phyloP scores from a whole-genome alignment of 2,888 invertebrate genomes.

The Argyra leucocephala region DNA sequence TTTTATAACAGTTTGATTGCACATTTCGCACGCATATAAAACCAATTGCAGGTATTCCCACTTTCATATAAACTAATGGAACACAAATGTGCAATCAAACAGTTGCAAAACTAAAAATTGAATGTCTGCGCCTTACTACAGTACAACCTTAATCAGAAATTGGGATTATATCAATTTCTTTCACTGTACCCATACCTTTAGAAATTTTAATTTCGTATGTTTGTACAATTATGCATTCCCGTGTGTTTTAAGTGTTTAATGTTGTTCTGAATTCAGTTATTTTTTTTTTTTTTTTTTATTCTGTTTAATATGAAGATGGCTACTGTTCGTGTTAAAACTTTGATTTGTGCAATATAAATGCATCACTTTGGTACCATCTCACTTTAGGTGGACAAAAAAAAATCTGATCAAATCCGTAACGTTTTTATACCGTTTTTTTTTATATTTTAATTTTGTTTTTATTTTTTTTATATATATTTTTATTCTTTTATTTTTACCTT shows the following conservation, averaged over 20 bases:
- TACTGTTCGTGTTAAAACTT: neutral
- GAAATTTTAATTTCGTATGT: too few relatives aligned
- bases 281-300: neutral
- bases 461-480: neutral
- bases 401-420: neutral
- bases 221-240: neutral
- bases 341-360: slow-evolving; percentile 6
- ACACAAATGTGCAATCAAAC: too few relatives aligned
- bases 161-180: too few relatives aligned
- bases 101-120: too few relatives aligned
- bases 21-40: too few relatives aligned
- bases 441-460: neutral
- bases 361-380: neutral
- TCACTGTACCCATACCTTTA: too few relatives aligned
- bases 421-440: neutral
- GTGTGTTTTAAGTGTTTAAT: neutral
- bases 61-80: too few relatives aligned
- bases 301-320: neutral
- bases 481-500: neutral
- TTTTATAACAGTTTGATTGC: too few relatives aligned
- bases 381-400: neutral
- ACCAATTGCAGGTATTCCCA: too few relatives aligned
- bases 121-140: too few relatives aligned
- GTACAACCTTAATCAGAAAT: too few relatives aligned
- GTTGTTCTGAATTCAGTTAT: neutral